Evolutionary conservation across 1,140 invertebrate species (phyloP).

Genomic region (Pentalonia nigronervosa): DNA sequence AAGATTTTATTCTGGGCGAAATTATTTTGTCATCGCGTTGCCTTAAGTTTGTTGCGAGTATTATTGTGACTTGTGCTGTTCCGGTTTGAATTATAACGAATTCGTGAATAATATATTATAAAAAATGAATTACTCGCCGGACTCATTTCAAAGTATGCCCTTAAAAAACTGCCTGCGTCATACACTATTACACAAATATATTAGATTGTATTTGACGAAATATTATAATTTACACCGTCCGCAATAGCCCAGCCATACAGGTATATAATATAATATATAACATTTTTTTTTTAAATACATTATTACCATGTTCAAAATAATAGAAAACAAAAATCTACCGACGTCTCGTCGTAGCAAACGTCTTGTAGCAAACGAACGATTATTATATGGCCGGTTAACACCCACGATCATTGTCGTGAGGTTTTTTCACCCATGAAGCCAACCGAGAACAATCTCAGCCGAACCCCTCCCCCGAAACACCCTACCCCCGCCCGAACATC

Average conservation of each 20-base stretch:
- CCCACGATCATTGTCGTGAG: conserved; percentile 15
- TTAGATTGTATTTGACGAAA: too few species aligned
- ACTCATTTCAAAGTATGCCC: not conserved
- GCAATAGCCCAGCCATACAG: too few species aligned
- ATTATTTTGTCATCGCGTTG: not conserved
- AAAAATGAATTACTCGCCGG: not conserved
- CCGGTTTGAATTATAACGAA: not conserved
- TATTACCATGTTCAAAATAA: not conserved
- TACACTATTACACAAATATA: too few species aligned
- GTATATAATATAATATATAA: too few species aligned
- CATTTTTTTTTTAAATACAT: not conserved
- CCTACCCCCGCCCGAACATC: not conserved
- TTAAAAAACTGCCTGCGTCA: not conserved
- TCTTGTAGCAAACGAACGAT: not conserved
- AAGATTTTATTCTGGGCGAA: not conserved
- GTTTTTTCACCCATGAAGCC: conserved; percentile 25
- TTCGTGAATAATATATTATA: not conserved
- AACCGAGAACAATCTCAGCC: not conserved
- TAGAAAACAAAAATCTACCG: not conserved
- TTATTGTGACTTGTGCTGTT: not conserved
- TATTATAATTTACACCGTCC: too few species aligned
- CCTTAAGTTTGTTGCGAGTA: not conserved
- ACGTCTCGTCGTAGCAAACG: not conserved
- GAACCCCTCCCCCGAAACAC: not conserved
- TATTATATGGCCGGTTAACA: conserved; percentile 42